Evolutionary conservation across 2,888 invertebrate genomes (phyloP), one percentile per base, ranked within the genome.

Genomic region (Sinodicranocentrus sp.): DNA sequence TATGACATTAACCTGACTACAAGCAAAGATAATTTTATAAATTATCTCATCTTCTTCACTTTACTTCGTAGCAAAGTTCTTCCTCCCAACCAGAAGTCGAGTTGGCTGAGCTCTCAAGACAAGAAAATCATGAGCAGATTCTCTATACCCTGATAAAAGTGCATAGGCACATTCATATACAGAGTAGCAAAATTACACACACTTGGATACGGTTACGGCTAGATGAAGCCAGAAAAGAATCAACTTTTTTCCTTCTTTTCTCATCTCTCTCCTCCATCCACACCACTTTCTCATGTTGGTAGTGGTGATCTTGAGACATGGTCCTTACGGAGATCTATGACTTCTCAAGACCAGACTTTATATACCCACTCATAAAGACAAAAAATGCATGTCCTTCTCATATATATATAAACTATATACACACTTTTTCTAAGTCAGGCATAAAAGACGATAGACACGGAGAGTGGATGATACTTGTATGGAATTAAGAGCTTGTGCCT

Each of bases 391-490:
- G 5, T 33, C 33, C 33, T 33, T 10, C 33, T n/a, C n/a, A n/a
- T n/a, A n/a, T n/a, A n/a, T n/a, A n/a, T n/a, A n/a, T n/a, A n/a
- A n/a, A n/a, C n/a, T n/a, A n/a, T n/a, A n/a, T n/a, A n/a, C n/a
- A n/a, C n/a, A n/a, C n/a, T n/a, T n/a, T n/a, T n/a, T n/a, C n/a
- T n/a, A n/a, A n/a, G n/a, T n/a, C n/a, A 33, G 33, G 33, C 33
- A 33, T 33, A 33, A n/a, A n/a, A n/a, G n/a, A n/a, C n/a, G n/a
- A 33, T 33, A 33, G 33, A 10, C 33, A 33, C 33, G 33, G 33
- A 57, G 72, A 79, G 72, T 65, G 72, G 80, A 80, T 80, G 79
- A 71, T 80, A 67, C 80, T 80, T 80, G 72, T 54, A 28, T 23
- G 67, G 80, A 80, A 80, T 80, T 72, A 72, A 72, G 72, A 73